phyloP scores from a whole-genome alignment of 2,797 vertebrate genomes.

The Notolepis coatsorum region DNA sequence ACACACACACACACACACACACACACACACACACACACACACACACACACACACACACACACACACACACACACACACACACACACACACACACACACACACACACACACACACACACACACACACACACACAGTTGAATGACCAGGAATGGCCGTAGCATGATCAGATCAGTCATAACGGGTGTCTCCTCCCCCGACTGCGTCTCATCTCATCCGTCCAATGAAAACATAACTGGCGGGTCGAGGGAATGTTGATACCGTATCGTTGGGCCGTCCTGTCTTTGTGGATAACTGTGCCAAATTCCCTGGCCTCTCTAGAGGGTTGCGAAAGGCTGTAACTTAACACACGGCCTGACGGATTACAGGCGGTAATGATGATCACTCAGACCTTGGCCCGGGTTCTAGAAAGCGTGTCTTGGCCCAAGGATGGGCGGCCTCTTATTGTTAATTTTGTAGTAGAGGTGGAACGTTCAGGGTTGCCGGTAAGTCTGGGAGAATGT shows the following conservation, averaged over 20 bases:
- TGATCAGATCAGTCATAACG: conserved; percentile 24
- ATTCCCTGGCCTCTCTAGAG: conserved; percentile 68
- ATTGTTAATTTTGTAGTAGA: conserved; percentile 52
- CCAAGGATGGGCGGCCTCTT: conserved; percentile 30
- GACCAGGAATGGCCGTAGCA: conserved; percentile 26
- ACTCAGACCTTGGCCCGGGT: conserved; percentile 67
- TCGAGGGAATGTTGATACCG: conserved; percentile 57
- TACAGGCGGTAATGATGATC: conserved; percentile 75
- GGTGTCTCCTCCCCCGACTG: conserved; percentile 17
- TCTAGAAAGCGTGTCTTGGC: conserved; percentile 65
- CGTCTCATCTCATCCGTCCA: conserved; percentile 35
- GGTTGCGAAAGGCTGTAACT: conserved; percentile 75
- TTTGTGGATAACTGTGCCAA: conserved; percentile 59
- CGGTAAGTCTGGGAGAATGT: conserved; percentile 26
- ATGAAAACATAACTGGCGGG: conserved; percentile 62
- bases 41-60: too few relatives aligned
- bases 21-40: too few relatives aligned
- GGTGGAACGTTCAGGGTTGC: conserved; percentile 18
- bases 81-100: not conserved
- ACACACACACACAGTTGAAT: conserved; percentile 21
- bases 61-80: not conserved
- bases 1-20: too few relatives aligned
- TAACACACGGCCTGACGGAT: conserved; percentile 62
- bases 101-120: conserved; percentile 7
- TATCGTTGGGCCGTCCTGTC: conserved; percentile 71